Base-by-base conservation (phyloP, 2,113 vertebrate genomes). In the Larimichthys crocea region DNA sequence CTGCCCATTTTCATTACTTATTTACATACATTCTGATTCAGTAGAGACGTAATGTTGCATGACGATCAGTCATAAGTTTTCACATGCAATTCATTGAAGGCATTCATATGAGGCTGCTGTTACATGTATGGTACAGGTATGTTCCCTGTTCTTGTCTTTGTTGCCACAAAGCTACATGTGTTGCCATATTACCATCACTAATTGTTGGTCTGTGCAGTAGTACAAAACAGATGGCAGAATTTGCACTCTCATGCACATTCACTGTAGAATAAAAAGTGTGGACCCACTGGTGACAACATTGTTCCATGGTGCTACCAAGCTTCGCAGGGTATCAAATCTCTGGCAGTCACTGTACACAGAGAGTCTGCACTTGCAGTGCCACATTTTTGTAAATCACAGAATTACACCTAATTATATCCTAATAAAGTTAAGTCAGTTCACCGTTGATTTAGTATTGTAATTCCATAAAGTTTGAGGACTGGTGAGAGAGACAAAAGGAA, bases 1-100 rank as follows among this genome's bases (percentile, higher is more conserved):
- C 17, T 55, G 48, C 67, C 16, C 6, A 71, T 76, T 72, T 76
- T 44, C n/a, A 79, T 24, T 15, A n/a, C 26, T 48, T 66, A 48
- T 67, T 49, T 49, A 35, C 20, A 59, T 49, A 31, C 22, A 49
- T 40, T 60, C 6, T 20, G 31, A 40, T 35, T 14, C 55, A 50
- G 9, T 57, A 35, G 44, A 26, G 16, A 40, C 16, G 12, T 7
- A 29, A 17, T 40, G 52, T 66, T 57, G 42, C 35, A 48, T 44
- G 15, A 22, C 17, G 10, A 46, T 53, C 35, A 26, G 14, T 42
- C 29, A 44, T 6, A 53, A 56, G 70, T 48, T 56, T 22, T 35
- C 31, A 35, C 31, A 35, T 35, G 6, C 8, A 3, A 15, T 46
- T 53, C 4, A n/a, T 16, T 35, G 14, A 31, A 22, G 19, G 5